Evolutionary conservation across 2,797 vertebrate genomes (phyloP), one percentile per base, ranked within the genome.

Genomic region (Anolis apletophallus): DNA sequence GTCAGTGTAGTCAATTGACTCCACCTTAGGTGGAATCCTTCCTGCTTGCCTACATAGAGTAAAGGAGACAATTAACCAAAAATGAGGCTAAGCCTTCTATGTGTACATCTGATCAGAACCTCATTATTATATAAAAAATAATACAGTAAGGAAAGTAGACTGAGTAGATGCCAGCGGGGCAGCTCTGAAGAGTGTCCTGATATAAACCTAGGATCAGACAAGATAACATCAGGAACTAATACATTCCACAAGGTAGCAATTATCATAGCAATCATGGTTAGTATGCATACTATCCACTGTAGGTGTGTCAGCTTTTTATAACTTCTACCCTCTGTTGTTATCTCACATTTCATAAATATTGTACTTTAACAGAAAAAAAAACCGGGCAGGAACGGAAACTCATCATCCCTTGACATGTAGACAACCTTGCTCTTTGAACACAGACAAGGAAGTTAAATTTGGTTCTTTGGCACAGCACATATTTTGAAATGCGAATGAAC

Each of bases 301-400:
- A 75, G 79, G 87, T 67, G 92, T 84, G 91, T 69, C 91, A 86
- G 1, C 81, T 86, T 92, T 88, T 88, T 88, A 64, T 69, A 85
- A 0, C 26, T 12, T n/a, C 23, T 10, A n/a, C 59, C 81, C 34
- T 46, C 69, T 34, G 64, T 84, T 83, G 29, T 73, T 3, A 14
- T 68, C 40, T 50, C 50, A 68, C 29, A 69, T 87, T 79, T 64
- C 88, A 82, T 77, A 91, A 91, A 90, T 50, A 57, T 71, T 6
- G 0, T 40, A 86, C 88, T 88, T 88, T 69, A 89, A 83, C 82
- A 8, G 71, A 64, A 78, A 80, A 80, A 80, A 77, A 1, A 93
- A 89, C 86, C 83, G 87, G 90, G 91, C 88, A 64, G 87, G 89
- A 95, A 88, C 86, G 1, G 75, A 40, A 72, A 67, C 2, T 67